These are phyloP conservation scores for Pammene aurita DNA, from an alignment of 2,888 invertebrate species.

Conservation along the genomic window DNA sequence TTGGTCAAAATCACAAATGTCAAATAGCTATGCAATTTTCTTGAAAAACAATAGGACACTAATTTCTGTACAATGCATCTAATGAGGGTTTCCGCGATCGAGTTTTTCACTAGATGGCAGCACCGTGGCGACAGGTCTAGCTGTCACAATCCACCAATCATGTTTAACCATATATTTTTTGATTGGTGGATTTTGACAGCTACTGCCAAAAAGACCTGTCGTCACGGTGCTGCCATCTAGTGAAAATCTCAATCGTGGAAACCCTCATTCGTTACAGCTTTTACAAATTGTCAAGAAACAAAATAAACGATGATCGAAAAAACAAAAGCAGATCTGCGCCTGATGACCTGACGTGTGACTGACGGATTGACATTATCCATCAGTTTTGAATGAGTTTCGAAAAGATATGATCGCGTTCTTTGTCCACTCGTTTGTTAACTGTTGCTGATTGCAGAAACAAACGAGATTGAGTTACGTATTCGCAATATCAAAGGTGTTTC, in stretches of 20 bases:
- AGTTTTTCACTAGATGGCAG: too few species aligned
- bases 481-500: conserved; percentile 1
- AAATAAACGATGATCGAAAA: conserved; percentile 1
- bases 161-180: too few species aligned
- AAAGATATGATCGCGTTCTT: conserved; percentile 12
- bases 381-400: conserved; percentile 27
- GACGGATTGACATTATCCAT: conserved; percentile 16
- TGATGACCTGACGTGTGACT: conserved; percentile 11
- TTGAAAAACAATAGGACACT: not conserved
- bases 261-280: not conserved
- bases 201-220: too few species aligned
- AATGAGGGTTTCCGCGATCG: too few species aligned
- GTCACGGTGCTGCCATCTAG: too few species aligned
- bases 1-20: too few species aligned
- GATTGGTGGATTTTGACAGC: too few species aligned
- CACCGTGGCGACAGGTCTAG: too few species aligned
- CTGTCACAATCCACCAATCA: too few species aligned
- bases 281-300: not conserved
- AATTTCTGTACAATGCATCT: not conserved
- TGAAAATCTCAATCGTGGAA: too few species aligned
- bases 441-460: conserved; percentile 4
- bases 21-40: not conserved
- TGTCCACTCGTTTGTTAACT: conserved; percentile 22
- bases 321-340: conserved; percentile 23
- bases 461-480: not conserved